These are phyloP conservation scores for Heteropelma amictum DNA, from an alignment of 2,888 invertebrate genomes.

Conservation along the genomic window DNA sequence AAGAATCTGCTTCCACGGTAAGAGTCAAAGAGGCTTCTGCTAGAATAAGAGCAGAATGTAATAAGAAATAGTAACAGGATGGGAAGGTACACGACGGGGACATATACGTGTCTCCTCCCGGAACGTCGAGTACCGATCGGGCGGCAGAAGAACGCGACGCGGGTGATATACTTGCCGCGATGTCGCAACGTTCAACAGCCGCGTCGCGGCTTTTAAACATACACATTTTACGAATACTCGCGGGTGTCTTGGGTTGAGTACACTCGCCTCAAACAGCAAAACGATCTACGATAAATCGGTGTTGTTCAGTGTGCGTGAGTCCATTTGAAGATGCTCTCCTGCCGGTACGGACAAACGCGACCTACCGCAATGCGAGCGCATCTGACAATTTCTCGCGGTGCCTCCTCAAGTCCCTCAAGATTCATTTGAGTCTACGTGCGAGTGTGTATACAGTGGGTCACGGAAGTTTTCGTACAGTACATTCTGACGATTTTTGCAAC, in stretches of 20 bases:
- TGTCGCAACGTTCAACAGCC: conserved; percentile 8
- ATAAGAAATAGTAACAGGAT: conserved; percentile 39
- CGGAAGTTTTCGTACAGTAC: too few relatives aligned
- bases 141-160: conserved; percentile 50
- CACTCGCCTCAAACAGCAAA: conserved; percentile 20
- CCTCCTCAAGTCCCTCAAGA: neutral
- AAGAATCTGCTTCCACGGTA: conserved; percentile 48
- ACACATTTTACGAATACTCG: conserved; percentile 28
- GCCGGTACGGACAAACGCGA: conserved; percentile 63
- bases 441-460: too few relatives aligned
- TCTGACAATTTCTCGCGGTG: conserved; percentile 50
- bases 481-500: neutral
- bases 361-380: conserved; percentile 73
- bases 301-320: conserved; percentile 54
- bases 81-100: conserved; percentile 13
- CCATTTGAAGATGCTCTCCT: conserved; percentile 24
- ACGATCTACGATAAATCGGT: conserved; percentile 68
- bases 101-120: conserved; percentile 19
- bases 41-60: conserved; percentile 32
- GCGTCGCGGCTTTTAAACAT: conserved; percentile 23
- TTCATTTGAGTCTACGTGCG: neutral
- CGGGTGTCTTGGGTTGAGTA: conserved; percentile 34
- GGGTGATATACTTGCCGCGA: conserved; percentile 48
- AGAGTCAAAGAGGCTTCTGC: conserved; percentile 35
- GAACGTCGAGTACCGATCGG: conserved; percentile 29